Evolutionary conservation across 2,797 vertebrate genomes (phyloP), one percentile per base, ranked within the genome.

Genomic region (Coreius guichenoti): DNA sequence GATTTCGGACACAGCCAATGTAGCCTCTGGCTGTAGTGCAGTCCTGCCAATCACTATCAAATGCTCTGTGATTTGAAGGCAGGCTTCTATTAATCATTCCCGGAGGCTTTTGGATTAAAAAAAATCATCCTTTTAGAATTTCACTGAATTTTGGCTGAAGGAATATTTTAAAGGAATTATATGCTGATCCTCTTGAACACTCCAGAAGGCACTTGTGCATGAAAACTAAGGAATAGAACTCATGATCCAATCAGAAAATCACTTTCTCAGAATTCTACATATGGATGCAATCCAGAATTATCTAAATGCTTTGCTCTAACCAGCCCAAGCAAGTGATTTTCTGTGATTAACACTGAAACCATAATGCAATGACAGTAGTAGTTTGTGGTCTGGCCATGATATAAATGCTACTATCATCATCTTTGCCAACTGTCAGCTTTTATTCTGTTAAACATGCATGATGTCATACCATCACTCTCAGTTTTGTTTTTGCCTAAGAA

Each of bases 171-270:
- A 83, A 72, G 86, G 89, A 89, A 90, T 92, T 91, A 90, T 90
- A 92, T 67, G 80, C 89, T 56, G 81, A 92, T 89, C 86, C 76
- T 87, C 58, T 85, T 87, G 79, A 86, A 82, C 74, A 87, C 89
- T 88, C 88, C 74, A 91, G 85, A 81, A 86, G 85, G 68, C 88
- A 88, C 90, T 92, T 92, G 87, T 84, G 91, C 91, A 93, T 94
- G 88, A 89, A 91, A 93, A 94, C 91, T 23, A 89, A 83, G 87
- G 51, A 87, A 88, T 78, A 89, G 89, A 85, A 69, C 75, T 86
- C 80, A 85, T 51, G 84, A 61, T 17, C 87, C 63, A 84, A 82
- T 80, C 73, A 78, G 74, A 86, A 83, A 86, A 77, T 49, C 14
- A 3, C 23, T 36, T 61, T 49, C 26, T 89, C 92, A 88, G 82